Evolutionary conservation across 2,113 vertebrate species (phyloP), one percentile per base, ranked within the genome.

Genomic region (Tapirus terrestris): DNA sequence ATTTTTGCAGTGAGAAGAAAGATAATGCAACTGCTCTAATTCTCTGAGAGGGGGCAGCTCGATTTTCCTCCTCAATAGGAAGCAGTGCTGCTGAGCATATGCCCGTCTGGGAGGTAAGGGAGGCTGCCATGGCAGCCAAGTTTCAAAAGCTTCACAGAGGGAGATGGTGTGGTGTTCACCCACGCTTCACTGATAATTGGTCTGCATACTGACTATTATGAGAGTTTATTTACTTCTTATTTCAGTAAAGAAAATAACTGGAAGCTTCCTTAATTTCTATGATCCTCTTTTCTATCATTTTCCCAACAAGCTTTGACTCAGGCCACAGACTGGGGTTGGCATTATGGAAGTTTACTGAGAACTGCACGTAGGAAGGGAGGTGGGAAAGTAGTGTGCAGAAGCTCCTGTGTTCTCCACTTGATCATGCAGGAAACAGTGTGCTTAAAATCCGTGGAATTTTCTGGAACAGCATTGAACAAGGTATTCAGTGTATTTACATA

Each of bases 231-330:
- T n/a, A 56, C 17, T n/a, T 58, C 31, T 20, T 63, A 45, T 63
- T 89, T 88, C 60, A 45, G 82, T 76, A n/a, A 73, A 91, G 67
- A 51, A 96, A 94, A 83, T 31, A 36, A 53, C 45, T 96, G 18
- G 33, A 53, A 39, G 5, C 43, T 75, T 73, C n/a, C 39, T 89
- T 89, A 63, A 83, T 63, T 86, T 81, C 68, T 76, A 7, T 53
- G 5, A 51, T 83, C 20, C 43, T 89, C n/a, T 70, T 81, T 70
- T 77, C 5, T 36, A 45, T 76, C 61, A 79, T 73, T 89, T 45
- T 25, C 45, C 29, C 53, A 61, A 84, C 4, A 68, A 21, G 10
- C 29, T 82, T 81, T 70, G 51, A 53, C 51, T 53, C 51, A 53
- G 51, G n/a, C 16, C 23, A 48, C 36, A 81, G 51, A 53, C 4